A percentile compares a stretch with the other conserved stretches of the same genome.
Conservation (phyloP, 2,888 invertebrate genomes). For the Dinocampus coccinellae region DNA sequence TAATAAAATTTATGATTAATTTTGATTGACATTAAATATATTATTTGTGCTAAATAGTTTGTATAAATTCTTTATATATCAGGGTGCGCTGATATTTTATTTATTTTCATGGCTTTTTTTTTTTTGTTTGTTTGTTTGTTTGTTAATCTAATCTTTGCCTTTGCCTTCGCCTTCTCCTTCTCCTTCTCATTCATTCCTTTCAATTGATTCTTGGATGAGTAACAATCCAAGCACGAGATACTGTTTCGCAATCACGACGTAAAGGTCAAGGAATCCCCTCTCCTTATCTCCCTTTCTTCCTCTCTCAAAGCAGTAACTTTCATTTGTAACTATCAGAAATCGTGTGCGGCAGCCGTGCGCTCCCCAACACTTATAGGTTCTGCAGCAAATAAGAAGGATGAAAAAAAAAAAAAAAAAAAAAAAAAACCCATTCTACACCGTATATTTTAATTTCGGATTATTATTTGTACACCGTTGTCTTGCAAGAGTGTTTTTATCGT, state of each 20-base stretch:
- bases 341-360: neutral
- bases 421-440: neutral
- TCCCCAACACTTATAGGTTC: neutral
- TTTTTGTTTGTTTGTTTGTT: too few species aligned
- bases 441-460: slow-evolving; percentile 33
- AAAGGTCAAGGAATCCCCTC: neutral
- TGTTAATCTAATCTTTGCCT: too few species aligned
- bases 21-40: neutral
- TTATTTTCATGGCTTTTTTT: too few species aligned
- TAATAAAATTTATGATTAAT: too few species aligned
- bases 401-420: neutral
- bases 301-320: neutral
- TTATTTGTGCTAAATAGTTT: neutral
- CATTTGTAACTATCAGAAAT: neutral
- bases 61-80: neutral
- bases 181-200: neutral
- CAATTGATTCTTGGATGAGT: neutral
- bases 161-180: neutral
- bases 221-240: neutral
- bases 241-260: neutral
- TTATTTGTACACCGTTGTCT: neutral
- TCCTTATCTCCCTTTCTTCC: neutral
- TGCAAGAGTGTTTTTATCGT: slow-evolving; percentile 21
- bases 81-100: neutral
- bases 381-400: neutral